A percentile compares a stretch with the other conserved stretches of the same genome.
phyloP scores from a whole-genome alignment of 2,797 vertebrate species.

The Chaetodon trifasciatus region DNA sequence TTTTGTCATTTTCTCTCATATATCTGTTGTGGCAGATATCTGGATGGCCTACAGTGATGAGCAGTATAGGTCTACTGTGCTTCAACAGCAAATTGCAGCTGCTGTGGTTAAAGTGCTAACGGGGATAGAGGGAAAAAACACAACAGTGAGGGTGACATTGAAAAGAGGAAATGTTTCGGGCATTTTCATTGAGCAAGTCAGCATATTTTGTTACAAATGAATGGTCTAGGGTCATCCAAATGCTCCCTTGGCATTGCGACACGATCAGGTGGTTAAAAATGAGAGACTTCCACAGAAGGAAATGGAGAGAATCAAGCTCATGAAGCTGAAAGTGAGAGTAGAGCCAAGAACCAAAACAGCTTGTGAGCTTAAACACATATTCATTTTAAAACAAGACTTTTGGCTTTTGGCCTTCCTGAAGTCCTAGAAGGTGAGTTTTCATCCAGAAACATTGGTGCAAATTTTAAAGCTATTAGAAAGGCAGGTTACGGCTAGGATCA shows the following conservation, averaged over 20 bases:
- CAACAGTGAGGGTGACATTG: constrained; percentile 40
- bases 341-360: constrained; percentile 5
- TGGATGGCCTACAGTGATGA: background rate
- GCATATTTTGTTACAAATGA: constrained; percentile 52
- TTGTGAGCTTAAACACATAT: constrained; percentile 12
- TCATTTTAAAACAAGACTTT: background rate
- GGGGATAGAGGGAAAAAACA: background rate
- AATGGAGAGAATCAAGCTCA: constrained; percentile 18
- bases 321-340: background rate
- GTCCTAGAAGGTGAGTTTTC: background rate
- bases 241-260: constrained; percentile 15
- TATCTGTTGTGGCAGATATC: background rate
- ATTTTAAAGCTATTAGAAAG: background rate
- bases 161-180: constrained; percentile 66
- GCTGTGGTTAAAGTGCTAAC: constrained; percentile 6
- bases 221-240: constrained; percentile 33
- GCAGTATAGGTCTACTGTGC: background rate
- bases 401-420: background rate
- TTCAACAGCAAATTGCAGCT: background rate
- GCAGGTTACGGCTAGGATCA: background rate
- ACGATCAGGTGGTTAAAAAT: constrained; percentile 44
- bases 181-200: constrained; percentile 54
- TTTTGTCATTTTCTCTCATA: constrained; percentile 12
- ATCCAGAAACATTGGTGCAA: constrained; percentile 1
- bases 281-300: constrained; percentile 33